phyloP scores from a whole-genome alignment of 2,113 vertebrate species.

The Gopherus flavomarginatus region DNA sequence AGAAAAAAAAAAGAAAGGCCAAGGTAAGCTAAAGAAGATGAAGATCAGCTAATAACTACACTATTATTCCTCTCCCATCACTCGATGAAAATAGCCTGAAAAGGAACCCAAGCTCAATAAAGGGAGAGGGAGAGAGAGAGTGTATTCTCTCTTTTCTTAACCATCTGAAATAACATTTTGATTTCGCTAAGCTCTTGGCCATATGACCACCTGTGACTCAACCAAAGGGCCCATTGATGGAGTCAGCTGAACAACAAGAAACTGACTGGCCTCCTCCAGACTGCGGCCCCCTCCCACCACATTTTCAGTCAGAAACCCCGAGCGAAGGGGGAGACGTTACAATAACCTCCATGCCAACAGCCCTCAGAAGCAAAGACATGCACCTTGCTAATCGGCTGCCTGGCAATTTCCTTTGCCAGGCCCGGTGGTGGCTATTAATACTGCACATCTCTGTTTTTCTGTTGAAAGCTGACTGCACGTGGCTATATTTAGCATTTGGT shows the following conservation, averaged over 20 bases:
- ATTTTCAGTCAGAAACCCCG: background rate
- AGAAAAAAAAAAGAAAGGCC: background rate
- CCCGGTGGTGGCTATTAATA: background rate
- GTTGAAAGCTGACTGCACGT: background rate
- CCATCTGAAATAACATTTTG: constrained; percentile 6
- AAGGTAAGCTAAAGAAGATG: background rate
- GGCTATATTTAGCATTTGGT: background rate
- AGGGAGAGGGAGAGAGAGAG: background rate
- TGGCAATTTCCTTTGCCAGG: background rate
- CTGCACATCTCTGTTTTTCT: background rate
- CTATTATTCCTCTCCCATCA: background rate
- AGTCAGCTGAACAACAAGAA: constrained; percentile 48
- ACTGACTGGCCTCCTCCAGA: background rate
- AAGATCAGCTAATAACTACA: background rate
- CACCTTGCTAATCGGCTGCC: background rate
- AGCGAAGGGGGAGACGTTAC: background rate
- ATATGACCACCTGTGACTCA: constrained; percentile 1
- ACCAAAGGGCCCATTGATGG: background rate
- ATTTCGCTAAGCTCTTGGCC: constrained; percentile 24
- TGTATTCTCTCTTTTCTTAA: background rate
- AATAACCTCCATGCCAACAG: background rate
- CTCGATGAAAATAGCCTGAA: background rate
- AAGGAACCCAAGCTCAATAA: background rate
- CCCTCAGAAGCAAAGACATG: background rate
- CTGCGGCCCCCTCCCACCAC: background rate